phyloP scores from a whole-genome alignment of 1,140 invertebrate species.

The Telenomus remus region DNA sequence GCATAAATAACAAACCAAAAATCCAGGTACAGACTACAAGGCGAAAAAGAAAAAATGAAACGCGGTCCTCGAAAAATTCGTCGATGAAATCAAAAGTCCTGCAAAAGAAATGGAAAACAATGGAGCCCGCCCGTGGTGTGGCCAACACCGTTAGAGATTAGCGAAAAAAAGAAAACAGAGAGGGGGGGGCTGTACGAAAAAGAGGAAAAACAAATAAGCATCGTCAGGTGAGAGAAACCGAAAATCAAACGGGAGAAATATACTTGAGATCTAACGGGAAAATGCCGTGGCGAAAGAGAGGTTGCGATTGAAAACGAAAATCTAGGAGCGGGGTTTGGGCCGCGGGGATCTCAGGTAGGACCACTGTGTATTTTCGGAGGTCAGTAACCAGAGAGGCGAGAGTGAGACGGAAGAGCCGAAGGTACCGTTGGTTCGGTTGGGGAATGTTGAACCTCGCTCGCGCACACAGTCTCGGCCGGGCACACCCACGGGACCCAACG shows the following conservation, averaged over 20 bases:
- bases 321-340: constrained; percentile 1
- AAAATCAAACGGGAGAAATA: background rate
- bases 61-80: too few relatives aligned
- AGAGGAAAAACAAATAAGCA: background rate
- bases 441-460: constrained; percentile 67
- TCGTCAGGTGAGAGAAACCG: background rate
- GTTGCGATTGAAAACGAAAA: constrained; percentile 45
- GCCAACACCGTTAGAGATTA: too few relatives aligned
- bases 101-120: too few relatives aligned
- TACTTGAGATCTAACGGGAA: constrained; percentile 27
- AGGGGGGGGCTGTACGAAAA: too few relatives aligned
- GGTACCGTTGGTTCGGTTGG: constrained; percentile 72
- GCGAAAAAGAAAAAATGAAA: too few relatives aligned
- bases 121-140: too few relatives aligned
- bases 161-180: too few relatives aligned
- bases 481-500: constrained; percentile 41
- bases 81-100: too few relatives aligned
- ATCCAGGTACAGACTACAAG: too few relatives aligned
- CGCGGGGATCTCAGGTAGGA: constrained; percentile 25
- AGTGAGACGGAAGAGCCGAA: constrained; percentile 67
- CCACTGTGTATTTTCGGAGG: constrained; percentile 71
- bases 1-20: too few relatives aligned
- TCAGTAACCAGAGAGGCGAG: constrained; percentile 72
- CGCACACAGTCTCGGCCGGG: constrained; percentile 7
- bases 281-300: constrained; percentile 11